Evolutionary conservation across 2,113 vertebrate species (phyloP).

Genomic region (Trinectes maculatus): DNA sequence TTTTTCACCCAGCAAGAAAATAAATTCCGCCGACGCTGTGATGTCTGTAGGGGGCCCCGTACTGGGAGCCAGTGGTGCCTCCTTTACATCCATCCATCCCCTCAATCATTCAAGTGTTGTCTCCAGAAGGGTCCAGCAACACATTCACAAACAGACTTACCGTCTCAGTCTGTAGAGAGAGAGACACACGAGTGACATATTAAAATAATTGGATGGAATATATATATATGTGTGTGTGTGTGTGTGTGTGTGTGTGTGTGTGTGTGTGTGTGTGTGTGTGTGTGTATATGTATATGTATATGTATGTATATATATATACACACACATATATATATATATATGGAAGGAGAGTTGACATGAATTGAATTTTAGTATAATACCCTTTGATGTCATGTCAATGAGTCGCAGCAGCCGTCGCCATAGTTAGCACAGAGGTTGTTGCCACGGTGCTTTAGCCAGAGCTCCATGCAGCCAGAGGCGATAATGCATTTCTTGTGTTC

Average conservation of each 20-base stretch:
- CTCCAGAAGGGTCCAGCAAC: conserved; percentile 56
- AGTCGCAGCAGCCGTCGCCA: conserved; percentile 16
- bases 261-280: too few species aligned
- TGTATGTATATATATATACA: too few species aligned
- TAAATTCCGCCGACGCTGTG: conserved; percentile 45
- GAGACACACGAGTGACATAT: conserved; percentile 37
- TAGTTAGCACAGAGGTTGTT: conserved; percentile 45
- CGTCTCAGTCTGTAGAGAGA: conserved; percentile 27
- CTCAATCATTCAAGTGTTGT: conserved; percentile 65
- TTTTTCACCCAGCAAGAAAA: conserved; percentile 37
- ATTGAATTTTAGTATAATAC: conserved; percentile 49
- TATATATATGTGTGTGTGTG: too few species aligned
- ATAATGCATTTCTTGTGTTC: conserved; percentile 79
- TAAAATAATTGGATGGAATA: conserved; percentile 64
- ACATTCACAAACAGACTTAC: conserved; percentile 54
- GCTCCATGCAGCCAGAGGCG: conserved; percentile 47
- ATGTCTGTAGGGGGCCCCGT: conserved; percentile 30
- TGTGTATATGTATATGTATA: too few species aligned
- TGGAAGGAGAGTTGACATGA: conserved; percentile 54
- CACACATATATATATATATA: too few species aligned
- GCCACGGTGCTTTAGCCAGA: conserved; percentile 27
- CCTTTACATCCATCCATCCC: conserved; percentile 39
- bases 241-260: too few species aligned
- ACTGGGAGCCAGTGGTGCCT: conserved; percentile 33
- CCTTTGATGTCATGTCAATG: conserved; percentile 48